Evolutionary conservation across 1,140 invertebrate genomes (phyloP).

Genomic region (Eubasilissa regina): DNA sequence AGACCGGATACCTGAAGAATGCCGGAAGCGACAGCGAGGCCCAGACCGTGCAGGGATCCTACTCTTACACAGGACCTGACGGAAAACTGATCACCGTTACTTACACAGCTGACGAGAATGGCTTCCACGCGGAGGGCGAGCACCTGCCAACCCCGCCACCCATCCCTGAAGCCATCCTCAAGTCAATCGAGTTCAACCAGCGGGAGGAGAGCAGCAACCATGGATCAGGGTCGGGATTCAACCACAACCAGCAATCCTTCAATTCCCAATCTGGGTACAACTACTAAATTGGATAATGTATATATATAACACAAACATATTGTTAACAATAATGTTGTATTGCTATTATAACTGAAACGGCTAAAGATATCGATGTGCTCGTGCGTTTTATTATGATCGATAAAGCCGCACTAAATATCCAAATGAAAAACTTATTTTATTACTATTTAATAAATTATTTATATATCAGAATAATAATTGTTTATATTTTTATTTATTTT

Average conservation of each 20-base stretch:
- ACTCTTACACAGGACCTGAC: conserved; percentile 83
- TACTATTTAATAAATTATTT: too few species aligned
- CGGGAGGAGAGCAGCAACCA: conserved; percentile 44
- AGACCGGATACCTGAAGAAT: conserved; percentile 66
- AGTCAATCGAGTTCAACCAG: conserved; percentile 64
- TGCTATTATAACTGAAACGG: too few species aligned
- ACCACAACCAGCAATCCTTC: conserved; percentile 23
- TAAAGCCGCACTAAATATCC: too few species aligned
- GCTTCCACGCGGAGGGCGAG: conserved; percentile 82
- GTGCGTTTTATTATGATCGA: too few species aligned
- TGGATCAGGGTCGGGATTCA: not conserved
- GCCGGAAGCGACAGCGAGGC: conserved; percentile 72
- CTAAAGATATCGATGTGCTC: too few species aligned
- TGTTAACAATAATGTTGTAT: too few species aligned
- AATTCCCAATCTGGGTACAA: conserved; percentile 31
- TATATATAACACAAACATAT: too few species aligned
- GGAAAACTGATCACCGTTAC: conserved; percentile 79
- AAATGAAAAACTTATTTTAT: too few species aligned
- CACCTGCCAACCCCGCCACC: conserved; percentile 86
- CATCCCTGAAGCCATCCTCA: conserved; percentile 74
- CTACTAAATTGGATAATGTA: conserved; percentile 4
- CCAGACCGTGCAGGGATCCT: conserved; percentile 77
- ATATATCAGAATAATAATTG: too few species aligned
- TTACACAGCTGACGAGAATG: conserved; percentile 86
- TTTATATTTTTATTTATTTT: too few species aligned